phyloP scores from a whole-genome alignment of 2,113 vertebrate species.

The Bubalus kerabau region DNA sequence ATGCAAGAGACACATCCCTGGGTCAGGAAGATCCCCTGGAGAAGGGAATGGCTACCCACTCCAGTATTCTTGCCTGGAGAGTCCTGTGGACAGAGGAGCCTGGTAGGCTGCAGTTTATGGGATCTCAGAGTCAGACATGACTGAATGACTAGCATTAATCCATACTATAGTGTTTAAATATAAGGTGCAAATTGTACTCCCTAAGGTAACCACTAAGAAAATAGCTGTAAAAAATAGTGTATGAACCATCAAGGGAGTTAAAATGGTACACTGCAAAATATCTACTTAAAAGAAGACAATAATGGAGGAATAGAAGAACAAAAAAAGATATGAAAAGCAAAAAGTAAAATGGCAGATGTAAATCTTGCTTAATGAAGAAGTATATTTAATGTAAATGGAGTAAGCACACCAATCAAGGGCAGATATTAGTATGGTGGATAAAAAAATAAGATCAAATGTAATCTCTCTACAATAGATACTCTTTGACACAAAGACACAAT shows the following conservation, averaged over 20 bases:
- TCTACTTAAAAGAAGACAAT: not conserved
- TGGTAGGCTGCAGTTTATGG: not conserved
- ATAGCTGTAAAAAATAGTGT: not conserved
- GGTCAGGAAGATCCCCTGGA: not conserved
- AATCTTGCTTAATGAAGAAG: not conserved
- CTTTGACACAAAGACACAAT: not conserved
- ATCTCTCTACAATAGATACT: not conserved
- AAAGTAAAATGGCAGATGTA: not conserved
- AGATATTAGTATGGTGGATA: not conserved
- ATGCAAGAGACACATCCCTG: not conserved
- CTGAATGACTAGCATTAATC: not conserved
- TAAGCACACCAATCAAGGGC: not conserved
- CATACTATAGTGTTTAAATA: not conserved
- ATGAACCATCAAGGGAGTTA: not conserved
- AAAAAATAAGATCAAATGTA: not conserved
- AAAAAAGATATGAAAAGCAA: not conserved
- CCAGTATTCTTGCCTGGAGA: not conserved
- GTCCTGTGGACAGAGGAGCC: not conserved
- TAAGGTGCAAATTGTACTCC: not conserved
- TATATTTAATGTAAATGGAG: not conserved
- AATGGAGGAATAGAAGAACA: not conserved
- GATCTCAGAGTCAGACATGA: not conserved
- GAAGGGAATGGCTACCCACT: not conserved
- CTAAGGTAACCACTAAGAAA: not conserved
- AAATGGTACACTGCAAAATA: not conserved